Percentiles rank a stretch among this genome's conserved stretches.
Conservation (phyloP, 35 echinoderm and acorn worm species). For the Ptychodera flava region DNA sequence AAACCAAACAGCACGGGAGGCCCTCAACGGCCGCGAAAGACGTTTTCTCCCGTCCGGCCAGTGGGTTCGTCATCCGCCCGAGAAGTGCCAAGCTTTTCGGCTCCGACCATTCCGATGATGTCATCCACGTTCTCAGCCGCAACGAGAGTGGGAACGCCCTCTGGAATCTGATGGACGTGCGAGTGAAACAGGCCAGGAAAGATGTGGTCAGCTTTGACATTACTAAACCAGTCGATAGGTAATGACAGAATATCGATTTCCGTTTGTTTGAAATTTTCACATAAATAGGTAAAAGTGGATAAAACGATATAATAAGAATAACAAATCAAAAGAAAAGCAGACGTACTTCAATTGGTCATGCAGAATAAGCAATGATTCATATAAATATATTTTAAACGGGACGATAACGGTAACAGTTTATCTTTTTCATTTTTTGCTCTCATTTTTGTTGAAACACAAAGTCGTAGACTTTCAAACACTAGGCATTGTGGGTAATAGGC, state of each 20-base stretch:
- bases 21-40: background rate
- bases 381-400: background rate
- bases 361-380: background rate
- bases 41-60: constrained; percentile 44
- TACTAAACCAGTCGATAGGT: constrained; percentile 66
- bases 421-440: constrained; percentile 13
- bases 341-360: too few relatives aligned
- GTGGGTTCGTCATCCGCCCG: constrained; percentile 55
- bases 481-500: too few relatives aligned
- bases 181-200: constrained; percentile 76
- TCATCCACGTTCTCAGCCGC: constrained; percentile 58
- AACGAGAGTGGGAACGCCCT: constrained; percentile 31
- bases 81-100: constrained; percentile 89
- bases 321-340: too few relatives aligned
- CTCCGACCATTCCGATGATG: constrained; percentile 67
- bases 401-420: background rate
- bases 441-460: too few relatives aligned
- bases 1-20: constrained; percentile 21
- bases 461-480: too few relatives aligned
- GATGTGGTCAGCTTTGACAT: constrained; percentile 70
- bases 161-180: constrained; percentile 43
- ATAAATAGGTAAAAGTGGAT: background rate
- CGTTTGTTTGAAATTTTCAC: background rate
- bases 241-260: background rate
- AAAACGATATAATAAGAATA: background rate